These are phyloP conservation scores for Eospalax fontanierii DNA, from an alignment of 2,797 vertebrate species.

Conservation along the genomic window DNA sequence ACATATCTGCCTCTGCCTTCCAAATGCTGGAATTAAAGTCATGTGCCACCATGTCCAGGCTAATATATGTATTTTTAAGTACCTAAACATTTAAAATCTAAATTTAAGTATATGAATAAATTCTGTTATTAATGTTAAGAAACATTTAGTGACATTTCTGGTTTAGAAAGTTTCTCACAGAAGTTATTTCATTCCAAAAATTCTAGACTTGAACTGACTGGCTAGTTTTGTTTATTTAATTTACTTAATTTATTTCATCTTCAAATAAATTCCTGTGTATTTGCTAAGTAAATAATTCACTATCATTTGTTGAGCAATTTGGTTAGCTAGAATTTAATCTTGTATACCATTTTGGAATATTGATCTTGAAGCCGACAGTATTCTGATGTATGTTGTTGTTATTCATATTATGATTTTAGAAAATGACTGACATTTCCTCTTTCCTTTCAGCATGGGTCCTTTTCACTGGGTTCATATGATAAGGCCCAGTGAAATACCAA, in stretches of 20 bases:
- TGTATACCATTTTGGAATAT: constrained; percentile 28
- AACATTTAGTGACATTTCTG: neutral
- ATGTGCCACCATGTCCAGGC: too few species aligned
- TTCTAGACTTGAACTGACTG: neutral
- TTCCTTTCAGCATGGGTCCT: neutral
- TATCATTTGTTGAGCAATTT: constrained; percentile 20
- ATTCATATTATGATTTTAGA: constrained; percentile 2
- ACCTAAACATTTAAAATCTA: constrained; percentile 1
- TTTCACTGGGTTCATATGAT: neutral
- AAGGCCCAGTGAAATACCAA: neutral
- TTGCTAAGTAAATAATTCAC: constrained; percentile 25
- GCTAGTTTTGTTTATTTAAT: too few species aligned
- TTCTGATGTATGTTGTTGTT: neutral
- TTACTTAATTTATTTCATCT: too few species aligned
- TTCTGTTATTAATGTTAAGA: constrained; percentile 8
- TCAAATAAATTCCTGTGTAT: constrained; percentile 42
- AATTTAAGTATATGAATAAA: neutral
- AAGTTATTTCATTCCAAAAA: constrained; percentile 2
- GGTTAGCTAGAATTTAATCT: constrained; percentile 10
- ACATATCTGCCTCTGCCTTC: too few species aligned
- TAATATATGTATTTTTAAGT: neutral
- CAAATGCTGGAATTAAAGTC: too few species aligned
- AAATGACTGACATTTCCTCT: constrained; percentile 9
- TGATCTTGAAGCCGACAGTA: neutral
- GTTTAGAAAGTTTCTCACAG: neutral